A percentile compares a stretch with the other conserved stretches of the same genome.
These are phyloP conservation scores for Tanypteryx hageni DNA, from an alignment of 2,888 invertebrate species.

Conservation along the genomic window DNA sequence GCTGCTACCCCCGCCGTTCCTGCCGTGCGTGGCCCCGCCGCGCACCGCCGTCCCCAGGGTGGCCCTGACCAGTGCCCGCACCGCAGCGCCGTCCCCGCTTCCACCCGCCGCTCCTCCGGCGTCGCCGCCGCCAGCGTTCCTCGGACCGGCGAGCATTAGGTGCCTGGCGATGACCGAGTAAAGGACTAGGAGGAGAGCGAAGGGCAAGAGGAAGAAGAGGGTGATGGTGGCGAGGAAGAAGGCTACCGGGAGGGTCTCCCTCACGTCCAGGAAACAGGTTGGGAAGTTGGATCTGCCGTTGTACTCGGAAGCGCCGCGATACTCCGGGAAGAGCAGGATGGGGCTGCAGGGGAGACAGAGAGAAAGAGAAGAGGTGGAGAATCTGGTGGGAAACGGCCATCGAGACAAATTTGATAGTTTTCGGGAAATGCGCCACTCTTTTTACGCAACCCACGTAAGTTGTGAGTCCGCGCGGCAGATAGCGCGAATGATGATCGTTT, in stretches of 20 bases:
- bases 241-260: constrained; percentile 85
- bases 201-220: constrained; percentile 90
- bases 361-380: constrained; percentile 11
- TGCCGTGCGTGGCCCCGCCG: constrained; percentile 36
- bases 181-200: constrained; percentile 86
- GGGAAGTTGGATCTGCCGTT: constrained; percentile 84
- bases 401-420: background rate
- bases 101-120: background rate
- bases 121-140: constrained; percentile 65
- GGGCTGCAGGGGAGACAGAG: constrained; percentile 81
- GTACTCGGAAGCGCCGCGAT: constrained; percentile 82
- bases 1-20: constrained; percentile 3
- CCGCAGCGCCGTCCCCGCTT: constrained; percentile 46
- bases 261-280: constrained; percentile 88
- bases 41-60: constrained; percentile 12
- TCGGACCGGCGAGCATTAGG: constrained; percentile 82
- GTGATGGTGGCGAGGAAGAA: constrained; percentile 89
- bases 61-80: constrained; percentile 52
- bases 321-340: constrained; percentile 88
- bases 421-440: background rate
- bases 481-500: no score
- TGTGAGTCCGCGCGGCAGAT: no score
- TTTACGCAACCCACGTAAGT: constrained; percentile 11
- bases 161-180: constrained; percentile 92
- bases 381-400: background rate